Conservation (phyloP, 2,113 vertebrate genomes). For the Nothocercus julius region DNA sequence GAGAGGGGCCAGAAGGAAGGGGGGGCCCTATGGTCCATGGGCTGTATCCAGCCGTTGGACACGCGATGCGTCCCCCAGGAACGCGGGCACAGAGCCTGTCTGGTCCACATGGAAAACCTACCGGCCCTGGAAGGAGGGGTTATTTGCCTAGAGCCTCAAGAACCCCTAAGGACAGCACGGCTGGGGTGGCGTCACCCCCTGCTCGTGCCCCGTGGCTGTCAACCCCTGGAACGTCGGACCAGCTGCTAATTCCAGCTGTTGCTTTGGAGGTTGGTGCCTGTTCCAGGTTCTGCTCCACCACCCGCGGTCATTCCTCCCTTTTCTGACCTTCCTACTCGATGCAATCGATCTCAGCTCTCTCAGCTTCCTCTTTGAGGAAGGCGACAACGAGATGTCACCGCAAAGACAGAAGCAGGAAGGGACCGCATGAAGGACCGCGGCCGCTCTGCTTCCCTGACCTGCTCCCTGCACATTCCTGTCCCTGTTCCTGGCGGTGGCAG, state of each 20-base stretch:
- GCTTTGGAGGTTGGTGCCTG: not conserved
- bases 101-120: not conserved
- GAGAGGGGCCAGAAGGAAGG: not conserved
- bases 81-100: not conserved
- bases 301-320: fast-evolving
- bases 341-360: not conserved
- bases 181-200: fast-evolving
- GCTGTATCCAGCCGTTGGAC: not conserved
- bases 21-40: too few species aligned
- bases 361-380: not conserved
- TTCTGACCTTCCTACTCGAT: not conserved
- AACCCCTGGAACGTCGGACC: too few species aligned
- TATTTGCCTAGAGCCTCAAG: not conserved
- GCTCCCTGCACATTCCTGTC: not conserved
- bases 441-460: not conserved
- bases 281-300: not conserved
- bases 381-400: fast-evolving
- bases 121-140: too few species aligned
- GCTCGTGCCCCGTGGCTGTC: fast-evolving
- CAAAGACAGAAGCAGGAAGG: not conserved
- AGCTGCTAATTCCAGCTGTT: fast-evolving
- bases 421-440: not conserved
- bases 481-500: not conserved
- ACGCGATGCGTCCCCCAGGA: fast-evolving
- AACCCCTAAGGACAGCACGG: not conserved